phyloP scores from a whole-genome alignment of 2,113 vertebrate genomes.

The Pionites leucogaster region DNA sequence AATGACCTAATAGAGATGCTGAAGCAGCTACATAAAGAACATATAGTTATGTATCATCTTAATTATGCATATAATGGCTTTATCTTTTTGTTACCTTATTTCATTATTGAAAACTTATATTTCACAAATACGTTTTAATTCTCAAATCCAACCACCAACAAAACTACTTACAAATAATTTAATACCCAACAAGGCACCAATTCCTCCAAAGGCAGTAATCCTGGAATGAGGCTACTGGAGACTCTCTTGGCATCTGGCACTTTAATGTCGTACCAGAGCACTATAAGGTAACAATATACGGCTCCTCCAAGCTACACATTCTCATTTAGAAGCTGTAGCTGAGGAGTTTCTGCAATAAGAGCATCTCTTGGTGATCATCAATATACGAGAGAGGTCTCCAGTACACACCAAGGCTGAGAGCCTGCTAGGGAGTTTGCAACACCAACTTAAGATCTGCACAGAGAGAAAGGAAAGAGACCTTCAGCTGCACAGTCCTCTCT shows the following conservation, averaged over 20 bases:
- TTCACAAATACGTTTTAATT: background rate
- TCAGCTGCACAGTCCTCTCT: background rate
- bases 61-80: slow-evolving; percentile 28
- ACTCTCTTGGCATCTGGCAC: background rate
- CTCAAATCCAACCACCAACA: background rate
- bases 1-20: background rate
- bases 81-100: slow-evolving; percentile 26
- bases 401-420: background rate
- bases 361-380: slow-evolving; percentile 3
- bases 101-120: slow-evolving; percentile 41
- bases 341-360: background rate
- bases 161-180: slow-evolving; percentile 4
- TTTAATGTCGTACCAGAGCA: background rate
- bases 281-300: background rate
- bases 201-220: background rate
- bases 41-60: background rate
- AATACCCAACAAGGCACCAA: background rate
- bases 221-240: background rate
- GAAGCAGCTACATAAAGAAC: background rate
- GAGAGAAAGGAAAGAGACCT: background rate
- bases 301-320: background rate
- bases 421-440: background rate
- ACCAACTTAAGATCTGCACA: background rate
- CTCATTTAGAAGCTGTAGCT: background rate
- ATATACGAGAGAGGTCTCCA: background rate